Evolutionary conservation across 2,888 invertebrate genomes (phyloP), one percentile per base, ranked within the genome.

Genomic region (Antheraea yamamai): DNA sequence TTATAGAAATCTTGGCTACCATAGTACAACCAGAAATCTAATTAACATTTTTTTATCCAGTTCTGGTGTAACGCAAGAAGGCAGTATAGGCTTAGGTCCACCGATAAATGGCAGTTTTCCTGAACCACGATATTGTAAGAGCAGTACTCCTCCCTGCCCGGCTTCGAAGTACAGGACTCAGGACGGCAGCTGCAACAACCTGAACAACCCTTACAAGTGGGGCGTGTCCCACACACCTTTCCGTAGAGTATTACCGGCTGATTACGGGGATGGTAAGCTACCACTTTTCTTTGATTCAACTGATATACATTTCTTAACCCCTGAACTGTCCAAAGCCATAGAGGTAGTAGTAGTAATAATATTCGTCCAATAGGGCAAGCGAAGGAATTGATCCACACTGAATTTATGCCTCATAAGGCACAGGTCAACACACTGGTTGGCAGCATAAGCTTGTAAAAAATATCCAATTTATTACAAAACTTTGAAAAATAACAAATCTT

Each of bases 131-230:
- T 93, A 94, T 85, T 93, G 91, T 79, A 64, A 76, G 23, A 81
- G 83, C 26, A 77, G 81, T 0, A 81, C 87, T 0, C 83, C 91
- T 0, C 88, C 91, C 0, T 96, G 96, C 76, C 81, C 86, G 16
- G 87, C 87, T 76, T 89, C 92, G 30, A 96, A 95, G 81, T 98
- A 97, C 87, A 92, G 98, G 26, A 95, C 95, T 0, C 94, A 96
- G 61, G 96, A 97, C 81, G 98, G 98, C 0, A 95, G 96, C 4
- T 98, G 98, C 87, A 98, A 98, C 86, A 97, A 97, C 87, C 87
- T 96, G 76, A 82, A 92, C 14, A 92, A 97, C 79, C 96, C 97
- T 0, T 87, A 93, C n/a, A 90, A 91, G 4, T 97, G 96, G 95
- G 98, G 98, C 0, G 96, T 96, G 0, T 95, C 97, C 0, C 96